Evolutionary conservation across 1,140 invertebrate species (phyloP).

Genomic region (Philotrypesis tridentata): DNA sequence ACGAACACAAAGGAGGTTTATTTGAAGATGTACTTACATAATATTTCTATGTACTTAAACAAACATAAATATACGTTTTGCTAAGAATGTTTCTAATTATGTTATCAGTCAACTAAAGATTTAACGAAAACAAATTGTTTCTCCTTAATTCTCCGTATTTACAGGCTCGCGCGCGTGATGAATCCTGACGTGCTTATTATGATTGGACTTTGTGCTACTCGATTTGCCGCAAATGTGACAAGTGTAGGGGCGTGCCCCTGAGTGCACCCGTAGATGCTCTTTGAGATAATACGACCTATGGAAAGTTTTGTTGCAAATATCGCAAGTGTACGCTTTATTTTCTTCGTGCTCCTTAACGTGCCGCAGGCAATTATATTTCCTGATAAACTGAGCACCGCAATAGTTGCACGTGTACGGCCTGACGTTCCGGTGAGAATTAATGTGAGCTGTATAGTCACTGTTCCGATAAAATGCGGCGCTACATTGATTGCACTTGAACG

Average conservation of each 20-base stretch:
- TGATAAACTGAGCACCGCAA: conserved; percentile 94
- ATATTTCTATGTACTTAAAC: background rate
- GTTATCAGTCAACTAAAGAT: conserved; percentile 18
- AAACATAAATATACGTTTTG: background rate
- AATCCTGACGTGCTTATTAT: conserved; percentile 90
- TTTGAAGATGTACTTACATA: background rate
- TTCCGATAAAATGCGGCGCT: conserved; percentile 87
- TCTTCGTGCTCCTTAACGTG: conserved; percentile 93
- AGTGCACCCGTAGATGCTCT: conserved; percentile 90
- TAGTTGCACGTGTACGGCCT: conserved; percentile 92
- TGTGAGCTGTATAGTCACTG: conserved; percentile 86
- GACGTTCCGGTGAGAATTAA: conserved; percentile 87
- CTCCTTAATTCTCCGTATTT: conserved; percentile 84
- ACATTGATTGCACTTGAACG: conserved; percentile 89
- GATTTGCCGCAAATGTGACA: conserved; percentile 92
- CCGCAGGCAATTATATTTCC: conserved; percentile 92
- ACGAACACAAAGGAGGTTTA: background rate
- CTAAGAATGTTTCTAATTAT: background rate
- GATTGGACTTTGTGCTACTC: conserved; percentile 90
- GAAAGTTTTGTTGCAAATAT: conserved; percentile 90
- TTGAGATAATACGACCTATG: conserved; percentile 90
- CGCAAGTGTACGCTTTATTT: conserved; percentile 91
- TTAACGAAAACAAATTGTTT: conserved; percentile 76
- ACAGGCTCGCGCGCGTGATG: conserved; percentile 90
- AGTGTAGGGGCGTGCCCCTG: conserved; percentile 85